phyloP scores from a whole-genome alignment of 2,888 invertebrate species.

The Lepas anatifera region DNA sequence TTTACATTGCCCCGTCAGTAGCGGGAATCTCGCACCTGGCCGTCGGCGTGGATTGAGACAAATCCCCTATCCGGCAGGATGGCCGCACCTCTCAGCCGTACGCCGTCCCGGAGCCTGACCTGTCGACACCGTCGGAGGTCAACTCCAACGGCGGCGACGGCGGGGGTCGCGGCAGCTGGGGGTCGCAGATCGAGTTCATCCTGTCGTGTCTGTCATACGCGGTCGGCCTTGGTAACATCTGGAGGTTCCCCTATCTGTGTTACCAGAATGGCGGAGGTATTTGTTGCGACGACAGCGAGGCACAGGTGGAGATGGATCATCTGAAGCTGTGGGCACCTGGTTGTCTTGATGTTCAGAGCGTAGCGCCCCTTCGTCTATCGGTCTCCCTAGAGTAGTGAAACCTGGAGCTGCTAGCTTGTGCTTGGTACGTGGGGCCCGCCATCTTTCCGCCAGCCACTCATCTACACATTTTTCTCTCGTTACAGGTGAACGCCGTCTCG shows the following conservation, averaged over 20 bases:
- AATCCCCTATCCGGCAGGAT: too few relatives aligned
- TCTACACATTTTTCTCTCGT: neutral
- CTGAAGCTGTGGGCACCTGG: conserved; percentile 6
- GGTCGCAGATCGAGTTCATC: conserved; percentile 37
- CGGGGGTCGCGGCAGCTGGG: conserved; percentile 37
- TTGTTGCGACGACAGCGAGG: conserved; percentile 12
- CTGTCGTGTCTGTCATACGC: conserved; percentile 41
- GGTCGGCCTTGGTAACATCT: conserved; percentile 42
- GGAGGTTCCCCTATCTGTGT: conserved; percentile 43
- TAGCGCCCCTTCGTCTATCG: neutral
- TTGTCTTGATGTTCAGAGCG: neutral
- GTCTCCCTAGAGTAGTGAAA: neutral
- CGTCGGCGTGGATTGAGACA: too few relatives aligned
- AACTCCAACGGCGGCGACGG: conserved; percentile 19
- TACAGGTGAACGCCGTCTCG: conserved; percentile 6
- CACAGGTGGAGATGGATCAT: conserved; percentile 12
- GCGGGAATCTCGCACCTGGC: too few relatives aligned
- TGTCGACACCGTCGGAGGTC: conserved; percentile 8
- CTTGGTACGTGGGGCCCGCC: neutral
- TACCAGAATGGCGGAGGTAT: conserved; percentile 34
- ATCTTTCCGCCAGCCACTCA: neutral
- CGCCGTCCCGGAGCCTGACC: neutral
- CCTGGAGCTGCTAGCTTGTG: neutral
- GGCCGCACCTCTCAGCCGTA: conserved; percentile 2
- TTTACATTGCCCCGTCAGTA: too few relatives aligned